Percentiles rank a stretch among this genome's conserved stretches.
These are phyloP conservation scores for Argyresthia goedartella DNA, from an alignment of 2,888 invertebrate species.

Conservation along the genomic window DNA sequence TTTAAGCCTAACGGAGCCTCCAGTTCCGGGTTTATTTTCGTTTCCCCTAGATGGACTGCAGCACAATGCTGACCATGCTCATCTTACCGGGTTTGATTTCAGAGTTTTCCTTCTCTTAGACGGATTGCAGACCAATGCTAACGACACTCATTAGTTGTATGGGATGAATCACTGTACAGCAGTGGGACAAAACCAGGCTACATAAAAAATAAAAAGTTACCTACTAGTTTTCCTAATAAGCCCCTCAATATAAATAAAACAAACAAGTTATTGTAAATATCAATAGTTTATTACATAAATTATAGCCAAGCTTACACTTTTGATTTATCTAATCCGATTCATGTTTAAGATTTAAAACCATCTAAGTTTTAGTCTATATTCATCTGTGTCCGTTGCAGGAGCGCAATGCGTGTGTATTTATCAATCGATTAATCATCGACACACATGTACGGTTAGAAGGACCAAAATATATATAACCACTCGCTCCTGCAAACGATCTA, in stretches of 20 bases:
- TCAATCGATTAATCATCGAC: background rate
- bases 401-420: slow-evolving; percentile 15
- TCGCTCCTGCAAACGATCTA: slow-evolving; percentile 34
- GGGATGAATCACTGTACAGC: too few species aligned
- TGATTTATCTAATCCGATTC: slow-evolving; percentile 53
- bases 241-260: slow-evolving; percentile 18
- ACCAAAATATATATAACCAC: background rate
- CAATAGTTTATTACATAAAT: slow-evolving; percentile 70
- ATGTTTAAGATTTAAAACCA: slow-evolving; percentile 53
- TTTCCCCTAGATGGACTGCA: too few species aligned
- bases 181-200: too few species aligned
- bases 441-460: background rate
- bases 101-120: too few species aligned
- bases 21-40: too few species aligned
- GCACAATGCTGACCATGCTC: too few species aligned
- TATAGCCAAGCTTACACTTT: slow-evolving; percentile 69
- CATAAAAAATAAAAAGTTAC: too few species aligned
- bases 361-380: slow-evolving; percentile 44
- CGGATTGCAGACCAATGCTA: too few species aligned
- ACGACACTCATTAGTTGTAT: too few species aligned
- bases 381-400: slow-evolving; percentile 39
- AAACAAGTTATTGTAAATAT: slow-evolving; percentile 33
- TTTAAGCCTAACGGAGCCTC: too few species aligned
- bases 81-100: too few species aligned
- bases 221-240: too few species aligned